These are phyloP conservation scores for Raja brachyura DNA, from an alignment of 2,113 vertebrate genomes.

Conservation along the genomic window DNA sequence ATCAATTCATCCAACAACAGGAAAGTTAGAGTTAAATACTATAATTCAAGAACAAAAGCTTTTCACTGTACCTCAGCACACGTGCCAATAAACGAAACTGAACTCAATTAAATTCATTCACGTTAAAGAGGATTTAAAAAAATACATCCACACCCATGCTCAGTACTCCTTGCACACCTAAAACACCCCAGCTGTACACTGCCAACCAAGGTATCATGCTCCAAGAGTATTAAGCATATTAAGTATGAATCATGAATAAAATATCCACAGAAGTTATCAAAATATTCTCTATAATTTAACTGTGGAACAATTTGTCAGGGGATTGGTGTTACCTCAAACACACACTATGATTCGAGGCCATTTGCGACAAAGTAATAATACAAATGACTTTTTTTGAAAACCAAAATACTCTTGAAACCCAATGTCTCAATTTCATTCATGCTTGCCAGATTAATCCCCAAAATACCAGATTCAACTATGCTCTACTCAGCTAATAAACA, in stretches of 20 bases:
- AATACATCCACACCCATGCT: not conserved
- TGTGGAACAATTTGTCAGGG: not conserved
- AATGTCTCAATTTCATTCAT: not conserved
- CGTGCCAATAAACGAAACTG: no score
- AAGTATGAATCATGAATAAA: no score
- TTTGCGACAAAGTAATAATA: no score
- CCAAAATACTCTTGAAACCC: no score
- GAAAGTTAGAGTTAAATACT: not conserved
- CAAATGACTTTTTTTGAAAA: no score
- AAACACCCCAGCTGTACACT: not conserved
- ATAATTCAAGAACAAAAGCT: not conserved
- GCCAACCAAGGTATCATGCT: not conserved
- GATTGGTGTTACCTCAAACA: not conserved
- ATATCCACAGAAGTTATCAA: not conserved
- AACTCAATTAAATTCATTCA: no score
- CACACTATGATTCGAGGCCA: no score
- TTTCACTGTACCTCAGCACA: no score
- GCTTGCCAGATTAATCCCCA: not conserved
- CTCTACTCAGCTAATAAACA: not conserved
- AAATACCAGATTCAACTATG: not conserved
- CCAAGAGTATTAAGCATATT: no score
- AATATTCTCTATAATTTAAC: not conserved
- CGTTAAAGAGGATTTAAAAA: not conserved
- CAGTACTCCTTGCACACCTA: not conserved
- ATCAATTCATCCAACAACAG: not conserved